Base-by-base conservation (phyloP, 2,797 vertebrate genomes). In the Xyrichtys novacula region DNA sequence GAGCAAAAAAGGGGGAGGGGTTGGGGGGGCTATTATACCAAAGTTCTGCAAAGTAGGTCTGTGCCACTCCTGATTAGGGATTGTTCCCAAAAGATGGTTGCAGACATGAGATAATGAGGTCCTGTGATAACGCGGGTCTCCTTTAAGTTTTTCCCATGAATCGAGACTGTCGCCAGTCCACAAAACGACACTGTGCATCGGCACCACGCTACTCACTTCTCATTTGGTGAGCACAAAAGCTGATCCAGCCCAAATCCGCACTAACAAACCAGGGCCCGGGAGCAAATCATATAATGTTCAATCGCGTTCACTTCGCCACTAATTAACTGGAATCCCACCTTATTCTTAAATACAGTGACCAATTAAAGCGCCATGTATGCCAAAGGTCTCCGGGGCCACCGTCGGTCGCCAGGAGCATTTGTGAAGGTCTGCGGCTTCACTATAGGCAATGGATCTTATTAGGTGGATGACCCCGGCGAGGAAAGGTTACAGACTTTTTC, bases 271-370 rank as follows among this genome's bases (percentile, higher is more conserved):
- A 63, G 89, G 74, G 91, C 89, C 89, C 90, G 91, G 78, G 94
- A 93, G 94, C 92, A 94, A 93, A 93, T 92, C 95, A 93, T 95
- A 94, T 95, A 95, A 95, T 93, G 93, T 95, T 95, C 92, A 90
- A 88, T 91, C 93, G 92, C 92, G 94, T 95, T 96, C 95, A 93
- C 94, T 96, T 95, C 92, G 84, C 90, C 88, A 94, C 96, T 97
- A 97, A 98, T 98, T 99, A 97, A 97, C 96, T 96, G 94, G 94
- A 96, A 96, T 96, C 94, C 94, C 92, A 93, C 93, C 91, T 94
- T 91, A 91, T 91, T 91, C 86, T 88, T 93, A 93, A 93, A 94
- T 94, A 94, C 93, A 95, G 94, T 93, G 91, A 94, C 92, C 96
- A 97, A 97, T 98, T 97, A 95, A 95, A 96, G 81, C 54, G 85